Evolutionary conservation across 1,140 invertebrate species (phyloP).

Genomic region (Mercenaria mercenaria): DNA sequence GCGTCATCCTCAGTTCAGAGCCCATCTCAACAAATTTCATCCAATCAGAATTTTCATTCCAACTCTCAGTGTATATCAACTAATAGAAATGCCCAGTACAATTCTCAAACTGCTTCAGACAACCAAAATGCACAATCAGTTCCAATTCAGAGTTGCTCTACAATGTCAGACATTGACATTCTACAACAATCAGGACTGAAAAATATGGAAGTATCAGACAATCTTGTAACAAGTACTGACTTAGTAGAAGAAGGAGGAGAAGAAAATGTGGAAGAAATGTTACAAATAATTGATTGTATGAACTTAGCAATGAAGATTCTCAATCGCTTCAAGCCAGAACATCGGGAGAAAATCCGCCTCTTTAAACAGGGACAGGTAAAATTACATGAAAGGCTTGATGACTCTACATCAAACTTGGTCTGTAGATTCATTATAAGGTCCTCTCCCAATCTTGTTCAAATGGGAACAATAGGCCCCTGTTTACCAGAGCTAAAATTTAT

Average conservation of each 20-base stretch:
- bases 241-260: too few relatives aligned
- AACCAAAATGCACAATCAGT: background rate
- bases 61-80: background rate
- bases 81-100: background rate
- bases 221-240: background rate
- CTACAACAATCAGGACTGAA: background rate
- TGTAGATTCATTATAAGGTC: too few relatives aligned
- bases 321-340: constrained; percentile 51
- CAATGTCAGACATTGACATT: background rate
- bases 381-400: too few relatives aligned
- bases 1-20: too few relatives aligned
- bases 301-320: constrained; percentile 41
- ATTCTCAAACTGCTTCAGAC: background rate
- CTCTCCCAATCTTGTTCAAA: too few relatives aligned
- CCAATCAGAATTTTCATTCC: background rate
- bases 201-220: background rate
- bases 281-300: background rate
- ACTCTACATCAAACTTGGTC: too few relatives aligned
- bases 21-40: background rate
- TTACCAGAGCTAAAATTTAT: too few relatives aligned
- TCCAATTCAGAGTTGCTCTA: background rate
- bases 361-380: constrained; percentile 41
- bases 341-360: constrained; percentile 40
- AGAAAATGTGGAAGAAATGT: constrained; percentile 17
- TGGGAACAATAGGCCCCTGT: too few relatives aligned